These are phyloP conservation scores for Scyliorhinus canicula DNA, from an alignment of 2,797 vertebrate species.

Conservation along the genomic window DNA sequence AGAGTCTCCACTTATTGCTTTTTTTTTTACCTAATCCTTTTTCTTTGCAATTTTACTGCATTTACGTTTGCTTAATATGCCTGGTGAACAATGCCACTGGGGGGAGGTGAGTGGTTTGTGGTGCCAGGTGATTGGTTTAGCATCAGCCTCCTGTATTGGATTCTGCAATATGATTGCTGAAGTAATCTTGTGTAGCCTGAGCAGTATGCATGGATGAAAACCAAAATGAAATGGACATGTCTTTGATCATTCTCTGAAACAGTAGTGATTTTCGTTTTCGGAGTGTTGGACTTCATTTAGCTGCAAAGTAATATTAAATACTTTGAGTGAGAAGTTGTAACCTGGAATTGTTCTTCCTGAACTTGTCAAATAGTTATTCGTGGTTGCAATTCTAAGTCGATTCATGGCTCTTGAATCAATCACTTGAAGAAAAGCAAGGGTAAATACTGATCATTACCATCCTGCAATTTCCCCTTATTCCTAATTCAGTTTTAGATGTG, in stretches of 20 bases:
- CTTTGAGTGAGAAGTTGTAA: not conserved
- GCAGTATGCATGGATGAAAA: not conserved
- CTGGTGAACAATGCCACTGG: not conserved
- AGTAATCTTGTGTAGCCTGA: not conserved
- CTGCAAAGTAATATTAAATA: not conserved
- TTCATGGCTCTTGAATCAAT: not conserved
- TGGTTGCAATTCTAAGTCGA: not conserved
- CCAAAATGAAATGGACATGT: not conserved
- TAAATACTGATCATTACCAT: not conserved
- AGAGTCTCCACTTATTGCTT: no score
- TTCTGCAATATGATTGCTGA: not conserved
- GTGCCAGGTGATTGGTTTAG: not conserved
- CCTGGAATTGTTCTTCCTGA: not conserved
- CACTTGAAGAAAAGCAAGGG: not conserved
- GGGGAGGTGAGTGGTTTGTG: not conserved
- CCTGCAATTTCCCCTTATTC: not conserved
- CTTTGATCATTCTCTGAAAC: not conserved
- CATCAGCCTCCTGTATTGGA: not conserved
- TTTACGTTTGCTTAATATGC: not conserved
- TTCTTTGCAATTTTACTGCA: not conserved
- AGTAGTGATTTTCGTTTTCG: not conserved
- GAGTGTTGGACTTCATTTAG: not conserved
- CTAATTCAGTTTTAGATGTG: not conserved
- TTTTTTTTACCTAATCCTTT: no score
- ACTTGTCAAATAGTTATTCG: not conserved